A percentile compares a stretch with the other conserved stretches of the same genome.
Evolutionary conservation across 2,888 invertebrate genomes (phyloP).

Genomic region (Eurois occulta): DNA sequence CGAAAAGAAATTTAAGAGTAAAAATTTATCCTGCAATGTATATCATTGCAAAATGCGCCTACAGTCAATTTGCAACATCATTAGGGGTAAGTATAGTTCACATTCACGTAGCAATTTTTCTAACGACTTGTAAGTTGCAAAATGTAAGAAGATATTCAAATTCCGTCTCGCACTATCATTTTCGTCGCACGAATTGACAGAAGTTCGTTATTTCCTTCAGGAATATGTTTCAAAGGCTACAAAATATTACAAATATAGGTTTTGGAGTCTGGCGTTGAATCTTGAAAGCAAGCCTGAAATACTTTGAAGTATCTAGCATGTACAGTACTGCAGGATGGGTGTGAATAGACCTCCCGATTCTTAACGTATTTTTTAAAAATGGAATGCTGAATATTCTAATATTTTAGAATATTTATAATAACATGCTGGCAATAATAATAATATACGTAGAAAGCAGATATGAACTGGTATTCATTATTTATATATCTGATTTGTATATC

Average conservation of each 20-base stretch:
- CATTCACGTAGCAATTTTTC: not conserved
- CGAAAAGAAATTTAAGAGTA: no score
- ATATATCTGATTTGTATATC: not conserved
- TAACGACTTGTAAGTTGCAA: constrained; percentile 29
- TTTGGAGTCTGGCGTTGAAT: constrained; percentile 17
- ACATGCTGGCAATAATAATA: not conserved
- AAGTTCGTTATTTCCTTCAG: constrained; percentile 44
- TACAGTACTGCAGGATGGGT: not conserved
- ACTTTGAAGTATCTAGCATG: constrained; percentile 12
- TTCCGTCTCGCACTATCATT: constrained; percentile 12
- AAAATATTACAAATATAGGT: constrained; percentile 23
- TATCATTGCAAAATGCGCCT: not conserved
- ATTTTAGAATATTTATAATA: not conserved
- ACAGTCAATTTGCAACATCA: constrained; percentile 12
- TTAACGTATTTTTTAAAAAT: not conserved
- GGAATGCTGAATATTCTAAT: not conserved
- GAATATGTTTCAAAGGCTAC: constrained; percentile 26
- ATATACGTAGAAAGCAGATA: not conserved
- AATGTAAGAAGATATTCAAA: constrained; percentile 39
- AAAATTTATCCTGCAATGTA: not conserved
- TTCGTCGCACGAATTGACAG: constrained; percentile 11
- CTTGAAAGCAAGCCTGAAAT: not conserved
- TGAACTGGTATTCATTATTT: not conserved
- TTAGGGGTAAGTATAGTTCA: constrained; percentile 21
- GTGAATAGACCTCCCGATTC: not conserved